phyloP scores from a whole-genome alignment of 2,888 invertebrate genomes.

The Glomeris marginata region DNA sequence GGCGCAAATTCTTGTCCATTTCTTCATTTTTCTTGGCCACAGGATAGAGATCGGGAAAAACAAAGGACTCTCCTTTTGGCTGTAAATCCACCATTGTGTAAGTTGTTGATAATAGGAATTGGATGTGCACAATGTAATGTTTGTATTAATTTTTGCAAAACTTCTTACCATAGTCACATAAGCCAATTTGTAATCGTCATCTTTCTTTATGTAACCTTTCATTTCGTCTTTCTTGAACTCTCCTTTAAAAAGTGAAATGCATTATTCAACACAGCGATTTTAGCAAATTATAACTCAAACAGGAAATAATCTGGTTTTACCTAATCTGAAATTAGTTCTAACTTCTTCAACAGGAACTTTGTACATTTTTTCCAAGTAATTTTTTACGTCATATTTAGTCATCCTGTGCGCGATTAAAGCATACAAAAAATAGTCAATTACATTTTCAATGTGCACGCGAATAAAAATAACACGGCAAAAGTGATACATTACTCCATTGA shows the following conservation, averaged over 20 bases:
- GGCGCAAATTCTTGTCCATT: slow-evolving; percentile 43
- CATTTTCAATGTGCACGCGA: background rate
- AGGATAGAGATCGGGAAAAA: slow-evolving; percentile 57
- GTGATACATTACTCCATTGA: slow-evolving; percentile 53
- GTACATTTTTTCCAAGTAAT: slow-evolving; percentile 93
- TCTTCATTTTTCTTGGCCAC: slow-evolving; percentile 28
- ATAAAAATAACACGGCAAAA: background rate
- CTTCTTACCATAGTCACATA: slow-evolving; percentile 56
- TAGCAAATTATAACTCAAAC: background rate
- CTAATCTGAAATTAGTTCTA: slow-evolving; percentile 54
- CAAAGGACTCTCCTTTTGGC: slow-evolving; percentile 55
- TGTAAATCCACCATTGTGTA: too few relatives aligned
- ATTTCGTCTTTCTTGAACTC: slow-evolving; percentile 40
- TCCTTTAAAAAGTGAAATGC: slow-evolving; percentile 21
- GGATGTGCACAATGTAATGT: too few relatives aligned
- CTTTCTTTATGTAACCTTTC: slow-evolving; percentile 55
- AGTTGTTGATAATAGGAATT: too few relatives aligned
- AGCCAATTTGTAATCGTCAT: slow-evolving; percentile 66
- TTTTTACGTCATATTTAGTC: slow-evolving; percentile 75
- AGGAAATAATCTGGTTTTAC: slow-evolving; percentile 31
- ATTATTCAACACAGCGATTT: slow-evolving; percentile 1
- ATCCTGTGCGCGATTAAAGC: slow-evolving; percentile 47
- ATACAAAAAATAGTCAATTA: slow-evolving; percentile 11
- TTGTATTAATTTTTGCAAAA: slow-evolving; percentile 2
- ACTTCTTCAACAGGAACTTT: slow-evolving; percentile 64